Base-by-base conservation (phyloP, 2,113 vertebrate genomes). In the Anhinga rufa region DNA sequence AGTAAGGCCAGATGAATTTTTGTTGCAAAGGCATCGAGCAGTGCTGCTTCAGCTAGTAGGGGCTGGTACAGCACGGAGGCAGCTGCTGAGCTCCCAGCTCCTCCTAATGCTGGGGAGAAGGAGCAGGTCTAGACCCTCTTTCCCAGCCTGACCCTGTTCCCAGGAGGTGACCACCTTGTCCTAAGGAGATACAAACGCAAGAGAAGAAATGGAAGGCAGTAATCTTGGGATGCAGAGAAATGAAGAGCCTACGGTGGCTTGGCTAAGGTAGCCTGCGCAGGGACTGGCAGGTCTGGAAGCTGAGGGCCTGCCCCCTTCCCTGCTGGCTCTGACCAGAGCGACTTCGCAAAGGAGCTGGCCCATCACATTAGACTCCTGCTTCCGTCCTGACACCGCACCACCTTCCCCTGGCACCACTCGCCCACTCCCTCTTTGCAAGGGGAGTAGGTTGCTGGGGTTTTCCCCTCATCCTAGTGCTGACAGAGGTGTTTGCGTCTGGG, bases 331-430 rank as follows among this genome's bases (percentile, higher is more conserved):
- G 20, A 13, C 17, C 12, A 9, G 14, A 31, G n/a, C 0, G 1
- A 21, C 38, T 46, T 32, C 74, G 36, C 38, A 44, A 48, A 84
- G 48, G 26, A 62, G 12, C 22, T 57, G 77, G 13, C 8, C 55
- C 40, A 5, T 36, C 25, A 21, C 28, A 25, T 46, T 49, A 9
- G 4, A 52, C 26, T 34, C 15, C n/a, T 17, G 0, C 18, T n/a
- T 48, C 60, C 34, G 9, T 17, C 20, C 38, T 14, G 17, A 18
- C 14, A 40, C 19, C 42, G 21, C 60, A 28, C 12, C 12, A 5
- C 21, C 36, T 58, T 40, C 22, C 78, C 17, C 25, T 1, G 13
- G 19, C 60, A 9, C 3, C 4, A 19, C 49, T 76, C 0, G 0
- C 61, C 52, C 14, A 2, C 32, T 71, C 60, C 36, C 38, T 22